These are phyloP conservation scores for Amblyopsis rosae DNA, from an alignment of 2,113 vertebrate species.

Conservation along the genomic window DNA sequence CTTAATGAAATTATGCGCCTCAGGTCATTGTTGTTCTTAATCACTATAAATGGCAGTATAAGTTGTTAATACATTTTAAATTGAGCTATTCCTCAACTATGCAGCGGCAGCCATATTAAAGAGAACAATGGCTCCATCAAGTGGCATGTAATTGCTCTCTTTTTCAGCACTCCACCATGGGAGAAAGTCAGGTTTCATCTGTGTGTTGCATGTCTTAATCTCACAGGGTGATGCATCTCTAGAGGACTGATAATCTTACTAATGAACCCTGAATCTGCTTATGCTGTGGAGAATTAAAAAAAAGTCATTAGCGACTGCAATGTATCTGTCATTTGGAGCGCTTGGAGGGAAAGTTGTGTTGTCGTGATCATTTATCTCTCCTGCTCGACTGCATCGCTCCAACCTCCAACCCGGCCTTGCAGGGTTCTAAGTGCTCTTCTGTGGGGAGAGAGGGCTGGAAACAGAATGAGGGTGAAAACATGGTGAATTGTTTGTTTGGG, in stretches of 20 bases:
- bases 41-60: constrained; percentile 12
- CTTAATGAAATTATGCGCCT: constrained; percentile 17
- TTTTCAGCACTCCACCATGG: constrained; percentile 38
- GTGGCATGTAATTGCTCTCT: constrained; percentile 58
- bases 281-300: constrained; percentile 68
- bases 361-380: constrained; percentile 69
- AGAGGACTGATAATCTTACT: constrained; percentile 70
- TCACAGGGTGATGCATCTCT: constrained; percentile 59
- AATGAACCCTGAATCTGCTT: constrained; percentile 69
- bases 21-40: not conserved
- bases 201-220: constrained; percentile 27
- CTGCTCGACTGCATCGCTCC: constrained; percentile 36
- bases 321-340: constrained; percentile 73
- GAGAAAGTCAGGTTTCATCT: constrained; percentile 32
- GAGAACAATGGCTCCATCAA: constrained; percentile 45
- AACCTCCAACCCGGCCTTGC: constrained; percentile 19
- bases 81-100: constrained; percentile 34
- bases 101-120: constrained; percentile 26
- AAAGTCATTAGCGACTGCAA: constrained; percentile 69
- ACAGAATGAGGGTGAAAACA: constrained; percentile 21
- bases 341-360: constrained; percentile 68
- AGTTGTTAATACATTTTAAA: constrained; percentile 48
- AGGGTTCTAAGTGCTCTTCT: constrained; percentile 48
- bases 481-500: not conserved
- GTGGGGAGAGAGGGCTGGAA: constrained; percentile 8